phyloP scores from a whole-genome alignment of 2,888 invertebrate species.

The Dioctria rufipes region DNA sequence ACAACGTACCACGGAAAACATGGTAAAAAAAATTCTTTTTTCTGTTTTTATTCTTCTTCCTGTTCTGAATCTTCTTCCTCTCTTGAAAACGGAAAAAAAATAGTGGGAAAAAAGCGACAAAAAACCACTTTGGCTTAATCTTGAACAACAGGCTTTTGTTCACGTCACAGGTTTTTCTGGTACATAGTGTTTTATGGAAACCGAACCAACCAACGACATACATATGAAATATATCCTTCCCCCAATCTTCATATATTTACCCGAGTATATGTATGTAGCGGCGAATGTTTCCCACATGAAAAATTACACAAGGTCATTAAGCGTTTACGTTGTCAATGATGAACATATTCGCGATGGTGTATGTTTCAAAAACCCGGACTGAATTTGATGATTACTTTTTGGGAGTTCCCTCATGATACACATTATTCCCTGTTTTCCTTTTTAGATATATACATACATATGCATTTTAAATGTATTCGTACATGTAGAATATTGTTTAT shows the following conservation, averaged over 20 bases:
- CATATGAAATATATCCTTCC: no score
- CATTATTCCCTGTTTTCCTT: background rate
- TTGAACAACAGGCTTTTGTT: slow-evolving; percentile 40
- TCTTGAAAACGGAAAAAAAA: slow-evolving; percentile 8
- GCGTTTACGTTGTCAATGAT: slow-evolving; percentile 1
- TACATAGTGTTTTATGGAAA: background rate
- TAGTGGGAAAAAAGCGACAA: no score
- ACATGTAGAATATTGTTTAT: slow-evolving; percentile 17
- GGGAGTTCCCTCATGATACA: slow-evolving; percentile 16
- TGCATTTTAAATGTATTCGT: no score
- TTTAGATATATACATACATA: no score
- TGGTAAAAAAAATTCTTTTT: background rate
- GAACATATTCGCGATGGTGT: background rate
- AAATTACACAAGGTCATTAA: slow-evolving; percentile 36
- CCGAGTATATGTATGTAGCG: background rate
- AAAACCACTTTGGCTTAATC: slow-evolving; percentile 16
- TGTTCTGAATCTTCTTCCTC: slow-evolving; percentile 26
- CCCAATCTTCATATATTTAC: background rate
- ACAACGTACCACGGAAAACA: background rate
- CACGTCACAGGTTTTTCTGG: slow-evolving; percentile 17
- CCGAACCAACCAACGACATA: background rate
- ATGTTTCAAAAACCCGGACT: slow-evolving; percentile 16
- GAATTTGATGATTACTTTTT: slow-evolving; percentile 20
- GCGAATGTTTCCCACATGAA: background rate
- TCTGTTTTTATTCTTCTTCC: slow-evolving; percentile 10